Percentiles rank a stretch among this genome's conserved stretches.
phyloP scores from a whole-genome alignment of 2,888 invertebrate species.

The Hypomecis punctinalis region DNA sequence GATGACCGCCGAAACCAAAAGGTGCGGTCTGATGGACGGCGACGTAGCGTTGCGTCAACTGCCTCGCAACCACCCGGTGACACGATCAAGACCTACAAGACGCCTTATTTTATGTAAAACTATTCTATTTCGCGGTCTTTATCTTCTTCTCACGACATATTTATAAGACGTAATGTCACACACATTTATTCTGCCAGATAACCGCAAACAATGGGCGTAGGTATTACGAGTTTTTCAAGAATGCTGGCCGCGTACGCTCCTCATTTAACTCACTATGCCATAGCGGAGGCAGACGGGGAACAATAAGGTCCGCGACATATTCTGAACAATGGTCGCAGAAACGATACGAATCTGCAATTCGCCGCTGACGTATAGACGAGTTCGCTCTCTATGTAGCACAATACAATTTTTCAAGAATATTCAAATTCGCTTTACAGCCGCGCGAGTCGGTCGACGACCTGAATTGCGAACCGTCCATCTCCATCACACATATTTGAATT shows the following conservation, averaged over 20 bases:
- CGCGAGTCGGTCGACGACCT: conserved; percentile 61
- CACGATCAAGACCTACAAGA: conserved; percentile 28
- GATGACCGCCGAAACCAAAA: conserved; percentile 52
- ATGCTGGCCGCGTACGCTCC: conserved; percentile 71
- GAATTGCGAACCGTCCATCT: conserved; percentile 40
- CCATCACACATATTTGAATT: conserved; percentile 42
- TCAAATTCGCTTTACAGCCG: conserved; percentile 57
- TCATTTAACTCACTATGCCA: conserved; percentile 74
- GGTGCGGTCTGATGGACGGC: conserved; percentile 47
- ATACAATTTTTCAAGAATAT: conserved; percentile 62
- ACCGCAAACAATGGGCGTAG: conserved; percentile 42
- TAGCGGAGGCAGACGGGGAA: conserved; percentile 64
- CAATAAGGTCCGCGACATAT: conserved; percentile 82
- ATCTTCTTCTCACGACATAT: conserved; percentile 31
- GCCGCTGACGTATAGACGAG: conserved; percentile 69
- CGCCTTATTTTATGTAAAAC: conserved; percentile 15
- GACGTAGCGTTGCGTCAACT: conserved; percentile 42
- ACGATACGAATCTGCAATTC: conserved; percentile 80
- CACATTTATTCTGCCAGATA: conserved; percentile 28
- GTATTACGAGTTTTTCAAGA: conserved; percentile 53
- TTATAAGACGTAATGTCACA: conserved; percentile 19
- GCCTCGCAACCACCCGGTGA: conserved; percentile 30
- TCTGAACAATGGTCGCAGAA: conserved; percentile 79
- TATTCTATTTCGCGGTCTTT: conserved; percentile 15
- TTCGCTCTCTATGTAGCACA: conserved; percentile 65